Evolutionary conservation across 2,113 vertebrate genomes (phyloP).

Genomic region (Elephas maximus): DNA sequence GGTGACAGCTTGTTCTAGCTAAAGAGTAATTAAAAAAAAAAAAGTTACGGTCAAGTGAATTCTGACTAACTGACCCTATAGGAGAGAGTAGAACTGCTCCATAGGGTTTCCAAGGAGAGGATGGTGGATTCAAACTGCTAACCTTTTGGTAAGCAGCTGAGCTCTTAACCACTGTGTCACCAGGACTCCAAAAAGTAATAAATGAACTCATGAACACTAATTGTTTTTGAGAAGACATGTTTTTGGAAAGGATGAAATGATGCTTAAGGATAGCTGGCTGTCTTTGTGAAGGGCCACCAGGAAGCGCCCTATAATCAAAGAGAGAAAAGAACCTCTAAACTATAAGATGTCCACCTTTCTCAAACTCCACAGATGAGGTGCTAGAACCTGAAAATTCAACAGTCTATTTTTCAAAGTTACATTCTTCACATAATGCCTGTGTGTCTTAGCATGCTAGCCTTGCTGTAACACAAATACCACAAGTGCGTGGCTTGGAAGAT

Average conservation of each 20-base stretch:
- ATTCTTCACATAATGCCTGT: neutral
- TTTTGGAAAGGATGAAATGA: neutral
- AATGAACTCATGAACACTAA: neutral
- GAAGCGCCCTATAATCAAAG: neutral
- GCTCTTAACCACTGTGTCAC: too few species aligned
- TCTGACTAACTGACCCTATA: too few species aligned
- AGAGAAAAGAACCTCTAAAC: neutral
- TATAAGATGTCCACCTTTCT: neutral
- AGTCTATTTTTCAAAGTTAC: neutral
- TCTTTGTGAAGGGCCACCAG: rapidly evolving
- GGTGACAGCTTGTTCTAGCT: neutral
- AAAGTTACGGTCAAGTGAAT: too few species aligned
- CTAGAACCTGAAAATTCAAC: neutral
- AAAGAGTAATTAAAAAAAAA: neutral
- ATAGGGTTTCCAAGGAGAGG: too few species aligned
- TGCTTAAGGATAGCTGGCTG: neutral
- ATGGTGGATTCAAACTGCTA: too few species aligned
- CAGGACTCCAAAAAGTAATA: too few species aligned
- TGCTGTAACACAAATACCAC: neutral
- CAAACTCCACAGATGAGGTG: neutral
- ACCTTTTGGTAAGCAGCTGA: too few species aligned
- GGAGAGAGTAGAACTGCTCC: too few species aligned
- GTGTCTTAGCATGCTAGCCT: neutral
- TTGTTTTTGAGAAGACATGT: neutral
- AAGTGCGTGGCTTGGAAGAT: neutral